Evolutionary conservation across 2,113 vertebrate genomes (phyloP).

Genomic region (Scolopax mira): DNA sequence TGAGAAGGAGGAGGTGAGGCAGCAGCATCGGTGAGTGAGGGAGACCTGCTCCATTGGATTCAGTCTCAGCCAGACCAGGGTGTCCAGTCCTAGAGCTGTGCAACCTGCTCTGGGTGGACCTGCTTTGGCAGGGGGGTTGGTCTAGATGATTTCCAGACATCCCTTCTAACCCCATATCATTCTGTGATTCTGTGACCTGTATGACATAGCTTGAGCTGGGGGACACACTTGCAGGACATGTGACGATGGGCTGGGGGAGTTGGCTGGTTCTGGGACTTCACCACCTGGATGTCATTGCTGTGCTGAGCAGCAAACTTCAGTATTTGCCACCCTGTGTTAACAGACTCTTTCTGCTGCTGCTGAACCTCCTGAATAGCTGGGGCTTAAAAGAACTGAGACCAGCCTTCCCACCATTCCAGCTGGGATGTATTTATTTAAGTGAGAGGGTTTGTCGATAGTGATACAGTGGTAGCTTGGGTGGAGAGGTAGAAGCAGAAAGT

Average conservation of each 20-base stretch:
- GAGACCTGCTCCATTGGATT: not conserved
- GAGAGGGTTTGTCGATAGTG: not conserved
- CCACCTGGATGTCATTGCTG: not conserved
- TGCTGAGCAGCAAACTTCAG: not conserved
- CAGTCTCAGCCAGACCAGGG: not conserved
- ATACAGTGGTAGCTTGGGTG: not conserved
- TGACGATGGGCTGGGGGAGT: not conserved
- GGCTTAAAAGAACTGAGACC: not conserved
- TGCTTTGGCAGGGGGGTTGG: too few species aligned
- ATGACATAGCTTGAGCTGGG: not conserved
- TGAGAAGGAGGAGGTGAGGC: slow-evolving; percentile 40
- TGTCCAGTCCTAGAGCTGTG: not conserved
- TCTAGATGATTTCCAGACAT: too few species aligned
- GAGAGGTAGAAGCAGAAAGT: not conserved
- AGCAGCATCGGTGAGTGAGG: not conserved
- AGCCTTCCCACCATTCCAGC: not conserved
- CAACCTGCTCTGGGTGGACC: too few species aligned
- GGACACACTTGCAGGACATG: not conserved
- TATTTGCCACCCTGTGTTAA: not conserved
- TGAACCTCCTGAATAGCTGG: not conserved
- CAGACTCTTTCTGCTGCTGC: not conserved
- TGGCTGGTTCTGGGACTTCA: not conserved
- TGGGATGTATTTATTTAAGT: not conserved
- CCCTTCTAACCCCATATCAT: too few species aligned
- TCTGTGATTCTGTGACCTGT: too few species aligned